Conservation (phyloP, 1,140 invertebrate species). For the Papilio xuthus region DNA sequence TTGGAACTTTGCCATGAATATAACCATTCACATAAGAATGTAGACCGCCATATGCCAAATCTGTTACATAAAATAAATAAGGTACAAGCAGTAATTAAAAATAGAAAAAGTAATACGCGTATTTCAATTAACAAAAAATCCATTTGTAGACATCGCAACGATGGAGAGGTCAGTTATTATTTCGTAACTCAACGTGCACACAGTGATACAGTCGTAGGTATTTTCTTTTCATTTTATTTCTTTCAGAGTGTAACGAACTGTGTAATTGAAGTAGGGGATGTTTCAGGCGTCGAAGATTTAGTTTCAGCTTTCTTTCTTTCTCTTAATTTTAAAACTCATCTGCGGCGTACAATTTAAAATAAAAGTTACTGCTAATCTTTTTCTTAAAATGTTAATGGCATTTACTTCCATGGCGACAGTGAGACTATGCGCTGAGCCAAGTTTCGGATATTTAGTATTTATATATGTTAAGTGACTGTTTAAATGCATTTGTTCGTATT, state of each 20-base stretch:
- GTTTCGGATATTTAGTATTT: neutral
- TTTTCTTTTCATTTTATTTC: slow-evolving; percentile 71
- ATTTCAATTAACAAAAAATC: neutral
- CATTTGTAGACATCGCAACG: neutral
- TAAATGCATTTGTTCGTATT: neutral
- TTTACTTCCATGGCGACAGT: neutral
- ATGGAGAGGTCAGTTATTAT: slow-evolving; percentile 19
- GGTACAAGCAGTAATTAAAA: neutral
- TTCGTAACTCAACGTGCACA: slow-evolving; percentile 29
- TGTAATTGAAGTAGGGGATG: slow-evolving; percentile 70
- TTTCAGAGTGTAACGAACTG: slow-evolving; percentile 72
- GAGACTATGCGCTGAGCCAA: neutral
- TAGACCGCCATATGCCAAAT: neutral
- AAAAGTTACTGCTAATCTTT: neutral
- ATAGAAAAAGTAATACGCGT: neutral
- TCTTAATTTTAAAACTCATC: slow-evolving; percentile 50
- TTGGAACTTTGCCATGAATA: slow-evolving; percentile 27
- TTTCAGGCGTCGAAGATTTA: slow-evolving; percentile 56
- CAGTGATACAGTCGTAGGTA: slow-evolving; percentile 50
- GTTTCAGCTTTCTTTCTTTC: slow-evolving; percentile 46
- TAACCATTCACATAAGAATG: neutral
- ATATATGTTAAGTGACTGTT: neutral
- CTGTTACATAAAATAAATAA: neutral
- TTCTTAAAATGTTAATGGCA: slow-evolving; percentile 12
- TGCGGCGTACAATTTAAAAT: slow-evolving; percentile 33